Base-by-base conservation (phyloP, 30 jellyfish, hydroid and myxozoan genomes). In the Haliclystus octoradiatus region DNA sequence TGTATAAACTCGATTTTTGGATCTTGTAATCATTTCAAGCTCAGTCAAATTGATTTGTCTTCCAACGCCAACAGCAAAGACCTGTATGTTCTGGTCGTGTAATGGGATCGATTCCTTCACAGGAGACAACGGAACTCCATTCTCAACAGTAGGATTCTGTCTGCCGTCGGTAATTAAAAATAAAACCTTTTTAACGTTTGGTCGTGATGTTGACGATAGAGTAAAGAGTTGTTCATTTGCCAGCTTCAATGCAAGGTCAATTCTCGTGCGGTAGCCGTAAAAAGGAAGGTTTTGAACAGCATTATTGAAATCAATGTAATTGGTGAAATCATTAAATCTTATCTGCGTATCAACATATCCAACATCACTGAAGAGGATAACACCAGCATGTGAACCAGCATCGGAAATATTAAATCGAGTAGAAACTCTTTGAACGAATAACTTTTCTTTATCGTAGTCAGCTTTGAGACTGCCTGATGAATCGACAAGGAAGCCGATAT, bases 81-180 rank as follows among this genome's bases (percentile, higher is more conserved):
- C 29, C 60, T 70, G 78, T 1, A 79, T 77, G 14, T 33, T 52
- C 23, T 72, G 35, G 2, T 23, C 52, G 50, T 62, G 81, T 27
- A 83, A 70, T 0, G 31, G 65, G 22, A 34, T 78, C 0, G 94
- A 81, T 28, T 73, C 74, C 51, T 27, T 4, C 3, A 68, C 47
- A 3, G 87, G 87, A 31, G 32, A 49, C 50, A 72, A 50, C 67
- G 15, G 12, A 12, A 12, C 69, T 31, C 78, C 82, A 24, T 33
- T 50, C 26, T 22, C 57, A 19, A 19, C 13, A 46, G 62, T 73
- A 0, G 94, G 87, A 52, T 74, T 72, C 68, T 81, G 94, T 49
- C 88, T 33, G 31, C 94, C 86, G 50, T 79, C 93, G 25, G 93
- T 70, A 28, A 79, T 65, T 67, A 79, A 49, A 68, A 79, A 64